Evolutionary conservation across 2,797 vertebrate genomes (phyloP).

Genomic region (Eulemur rubriventer): DNA sequence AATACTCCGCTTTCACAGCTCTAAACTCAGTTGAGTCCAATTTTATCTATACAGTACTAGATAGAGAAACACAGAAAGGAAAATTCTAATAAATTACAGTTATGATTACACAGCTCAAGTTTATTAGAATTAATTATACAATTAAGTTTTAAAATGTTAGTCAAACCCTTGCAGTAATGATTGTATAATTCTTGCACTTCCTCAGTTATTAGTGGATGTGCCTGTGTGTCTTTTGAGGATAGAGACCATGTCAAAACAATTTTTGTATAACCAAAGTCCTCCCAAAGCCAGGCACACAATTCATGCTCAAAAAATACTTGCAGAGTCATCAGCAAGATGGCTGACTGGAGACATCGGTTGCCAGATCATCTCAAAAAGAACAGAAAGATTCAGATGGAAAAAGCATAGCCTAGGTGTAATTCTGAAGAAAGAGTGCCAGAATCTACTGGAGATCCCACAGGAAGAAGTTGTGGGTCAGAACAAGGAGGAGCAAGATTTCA

Average conservation of each 20-base stretch:
- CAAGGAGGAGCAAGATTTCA: background rate
- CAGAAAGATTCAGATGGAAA: background rate
- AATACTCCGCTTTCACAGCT: conserved; percentile 15
- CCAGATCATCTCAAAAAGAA: background rate
- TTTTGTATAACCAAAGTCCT: background rate
- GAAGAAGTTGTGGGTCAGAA: background rate
- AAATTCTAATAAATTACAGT: conserved; percentile 48
- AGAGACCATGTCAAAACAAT: background rate
- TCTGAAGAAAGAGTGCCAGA: background rate
- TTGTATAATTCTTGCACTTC: background rate
- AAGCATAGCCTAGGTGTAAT: background rate
- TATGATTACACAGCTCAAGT: background rate
- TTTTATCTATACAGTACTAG: conserved; percentile 5
- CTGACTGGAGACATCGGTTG: background rate
- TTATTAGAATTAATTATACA: conserved; percentile 36
- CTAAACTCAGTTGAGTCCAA: background rate
- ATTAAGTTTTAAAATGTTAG: conserved; percentile 40
- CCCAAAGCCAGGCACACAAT: background rate
- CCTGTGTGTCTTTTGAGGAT: background rate
- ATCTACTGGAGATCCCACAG: background rate
- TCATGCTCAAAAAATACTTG: background rate
- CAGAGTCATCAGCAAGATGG: background rate
- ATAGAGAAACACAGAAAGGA: conserved; percentile 25
- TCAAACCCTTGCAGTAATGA: conserved; percentile 3
- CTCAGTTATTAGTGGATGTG: background rate